These are phyloP conservation scores for Tribolium castaneum DNA, from an alignment of 1,140 invertebrate genomes.

Conservation along the genomic window DNA sequence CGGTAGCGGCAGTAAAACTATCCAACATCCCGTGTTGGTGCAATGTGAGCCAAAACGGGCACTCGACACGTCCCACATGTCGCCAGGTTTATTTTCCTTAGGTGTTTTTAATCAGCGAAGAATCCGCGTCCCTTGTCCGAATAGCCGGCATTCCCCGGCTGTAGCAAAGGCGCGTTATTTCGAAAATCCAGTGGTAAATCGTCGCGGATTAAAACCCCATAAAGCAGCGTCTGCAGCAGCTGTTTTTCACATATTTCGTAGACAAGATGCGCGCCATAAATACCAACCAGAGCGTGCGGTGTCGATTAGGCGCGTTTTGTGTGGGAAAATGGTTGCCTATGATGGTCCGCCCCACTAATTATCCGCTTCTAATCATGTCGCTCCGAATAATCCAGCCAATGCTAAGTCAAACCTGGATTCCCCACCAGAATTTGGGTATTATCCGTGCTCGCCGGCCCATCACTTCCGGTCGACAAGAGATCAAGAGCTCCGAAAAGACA, in stretches of 20 bases:
- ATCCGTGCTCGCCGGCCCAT: constrained; percentile 43
- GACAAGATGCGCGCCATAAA: constrained; percentile 34
- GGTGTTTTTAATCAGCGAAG: constrained; percentile 4
- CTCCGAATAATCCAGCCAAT: constrained; percentile 42
- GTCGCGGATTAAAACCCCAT: constrained; percentile 33
- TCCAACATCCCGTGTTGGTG: background rate
- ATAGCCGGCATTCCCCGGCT: background rate
- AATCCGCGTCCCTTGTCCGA: background rate
- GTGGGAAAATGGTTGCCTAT: constrained; percentile 12
- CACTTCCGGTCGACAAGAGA: constrained; percentile 45
- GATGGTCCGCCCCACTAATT: constrained; percentile 42
- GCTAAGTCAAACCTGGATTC: constrained; percentile 32
- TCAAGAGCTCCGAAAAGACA: constrained; percentile 45
- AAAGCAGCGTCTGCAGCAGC: constrained; percentile 28
- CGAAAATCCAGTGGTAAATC: constrained; percentile 25
- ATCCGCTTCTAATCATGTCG: constrained; percentile 34
- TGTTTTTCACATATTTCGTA: constrained; percentile 45
- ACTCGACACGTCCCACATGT: background rate
- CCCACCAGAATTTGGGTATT: constrained; percentile 42
- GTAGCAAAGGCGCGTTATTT: background rate
- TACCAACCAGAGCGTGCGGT: constrained; percentile 25
- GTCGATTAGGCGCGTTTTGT: constrained; percentile 7
- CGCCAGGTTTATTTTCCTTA: background rate
- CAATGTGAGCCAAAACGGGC: background rate
- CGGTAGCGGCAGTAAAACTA: background rate